A percentile compares a stretch with the other conserved stretches of the same genome.
Evolutionary conservation across 2,888 invertebrate genomes (phyloP).

Genomic region (Helicoverpa assulta): DNA sequence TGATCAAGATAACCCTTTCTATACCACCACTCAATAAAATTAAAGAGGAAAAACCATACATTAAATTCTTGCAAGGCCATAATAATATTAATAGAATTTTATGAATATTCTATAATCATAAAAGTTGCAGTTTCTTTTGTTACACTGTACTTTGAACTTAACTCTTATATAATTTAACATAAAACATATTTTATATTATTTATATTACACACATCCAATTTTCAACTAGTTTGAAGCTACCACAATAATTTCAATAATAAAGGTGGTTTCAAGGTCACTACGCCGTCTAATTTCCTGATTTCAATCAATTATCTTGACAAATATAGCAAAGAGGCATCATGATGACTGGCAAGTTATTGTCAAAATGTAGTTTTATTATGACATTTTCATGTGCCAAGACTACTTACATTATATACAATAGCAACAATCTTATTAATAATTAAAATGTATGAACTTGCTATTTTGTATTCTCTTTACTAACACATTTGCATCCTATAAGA

Average conservation of each 20-base stretch:
- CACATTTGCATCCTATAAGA: constrained; percentile 19
- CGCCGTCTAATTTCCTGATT: constrained; percentile 44
- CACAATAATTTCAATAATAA: constrained; percentile 21
- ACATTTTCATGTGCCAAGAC: neutral
- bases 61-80: neutral
- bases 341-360: constrained; percentile 14
- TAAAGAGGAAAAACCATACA: neutral
- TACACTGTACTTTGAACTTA: constrained; percentile 1
- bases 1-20: neutral
- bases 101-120: constrained; percentile 7
- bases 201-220: constrained; percentile 3
- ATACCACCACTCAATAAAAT: neutral
- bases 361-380: constrained; percentile 1
- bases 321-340: constrained; percentile 13
- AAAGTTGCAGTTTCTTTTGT: constrained; percentile 4
- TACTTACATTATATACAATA: neutral
- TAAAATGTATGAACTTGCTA: constrained; percentile 4
- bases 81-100: constrained; percentile 6
- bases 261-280: constrained; percentile 34
- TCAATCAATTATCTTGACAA: constrained; percentile 27
- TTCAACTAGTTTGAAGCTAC: constrained; percentile 25
- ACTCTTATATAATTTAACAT: neutral
- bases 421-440: neutral
- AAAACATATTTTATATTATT: neutral
- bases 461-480: constrained; percentile 8